These are phyloP conservation scores for Caloenas nicobarica DNA, from an alignment of 2,113 vertebrate species.

Conservation along the genomic window DNA sequence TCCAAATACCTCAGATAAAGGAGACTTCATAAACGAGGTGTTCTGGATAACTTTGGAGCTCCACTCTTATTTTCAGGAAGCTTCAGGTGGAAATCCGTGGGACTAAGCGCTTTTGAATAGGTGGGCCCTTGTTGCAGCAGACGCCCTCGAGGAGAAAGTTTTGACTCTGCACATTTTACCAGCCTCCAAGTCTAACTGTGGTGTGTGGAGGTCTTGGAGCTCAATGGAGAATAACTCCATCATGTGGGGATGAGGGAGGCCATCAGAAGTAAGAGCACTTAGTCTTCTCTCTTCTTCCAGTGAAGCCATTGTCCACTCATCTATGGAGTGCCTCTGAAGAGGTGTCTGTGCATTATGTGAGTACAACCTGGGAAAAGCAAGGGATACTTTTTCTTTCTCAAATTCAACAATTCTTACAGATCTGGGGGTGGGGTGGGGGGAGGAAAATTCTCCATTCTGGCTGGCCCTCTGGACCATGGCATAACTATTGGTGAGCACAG, in stretches of 20 bases:
- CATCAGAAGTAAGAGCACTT: background rate
- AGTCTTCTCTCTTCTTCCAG: background rate
- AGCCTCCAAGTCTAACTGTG: background rate
- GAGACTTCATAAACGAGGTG: background rate
- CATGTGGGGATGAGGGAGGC: background rate
- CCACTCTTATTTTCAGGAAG: background rate
- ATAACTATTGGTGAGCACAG: background rate
- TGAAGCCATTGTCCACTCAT: background rate
- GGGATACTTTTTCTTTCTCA: background rate
- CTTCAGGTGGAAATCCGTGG: background rate
- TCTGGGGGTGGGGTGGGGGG: too few species aligned
- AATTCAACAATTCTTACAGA: background rate
- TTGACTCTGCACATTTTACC: background rate
- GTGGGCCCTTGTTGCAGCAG: background rate
- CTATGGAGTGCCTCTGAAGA: background rate
- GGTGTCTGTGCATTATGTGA: background rate
- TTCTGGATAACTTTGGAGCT: background rate
- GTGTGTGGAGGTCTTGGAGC: background rate
- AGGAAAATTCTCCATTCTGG: background rate
- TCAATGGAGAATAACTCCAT: background rate
- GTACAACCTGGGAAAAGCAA: background rate
- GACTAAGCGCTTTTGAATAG: background rate
- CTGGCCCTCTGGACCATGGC: background rate
- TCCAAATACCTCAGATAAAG: background rate
- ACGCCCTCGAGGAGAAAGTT: background rate